Evolutionary conservation across 2,888 invertebrate species (phyloP), one percentile per base, ranked within the genome.

Genomic region (Cephalotes varians): DNA sequence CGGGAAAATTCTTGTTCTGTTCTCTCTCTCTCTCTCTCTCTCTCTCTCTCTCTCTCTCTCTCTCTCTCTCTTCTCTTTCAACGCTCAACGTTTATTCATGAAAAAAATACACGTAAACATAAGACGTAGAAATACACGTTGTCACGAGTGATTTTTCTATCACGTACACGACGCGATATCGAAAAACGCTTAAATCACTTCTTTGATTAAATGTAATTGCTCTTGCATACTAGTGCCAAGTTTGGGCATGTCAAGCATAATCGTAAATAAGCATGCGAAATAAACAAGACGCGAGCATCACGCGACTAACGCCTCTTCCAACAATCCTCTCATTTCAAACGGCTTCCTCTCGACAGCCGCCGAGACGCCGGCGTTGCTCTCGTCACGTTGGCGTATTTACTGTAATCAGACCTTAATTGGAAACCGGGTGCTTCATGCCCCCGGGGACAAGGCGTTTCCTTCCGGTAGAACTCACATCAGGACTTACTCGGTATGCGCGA

Each of bases 401-500:
- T 85, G 84, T 87, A 88, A 90, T 90, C 88, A 87, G 83, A 77
- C 87, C 80, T 83, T 90, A 88, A 90, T 87, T 87, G 85, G 76
- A 83, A 86, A 69, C 76, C 56, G 56, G 80, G 58, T 67, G 71
- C 64, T 85, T 74, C 80, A 54, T 69, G 60, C 73, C 82, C 25
- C 34, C 58, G 64, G 44, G 81, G 81, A 62, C 71, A 56, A 80
- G 74, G 60, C 72, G 54, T 80, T 49, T 56, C 67, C 80, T 64
- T 60, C 76, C 84, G 74, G 69, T 81, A 84, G 84, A 87, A 81
- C 64, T 81, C 60, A 21, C 76, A 44, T 44, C 49, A 84, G 82
- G 83, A 84, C n/a, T 84, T 74, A 74, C 74, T 82, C 51, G 67
- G 65, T 72, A 82, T 65, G 67, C 65, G 47, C 56, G 72, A 44